These are phyloP conservation scores for Gnatocerus cornutus DNA, from an alignment of 2,888 invertebrate genomes.

Conservation along the genomic window DNA sequence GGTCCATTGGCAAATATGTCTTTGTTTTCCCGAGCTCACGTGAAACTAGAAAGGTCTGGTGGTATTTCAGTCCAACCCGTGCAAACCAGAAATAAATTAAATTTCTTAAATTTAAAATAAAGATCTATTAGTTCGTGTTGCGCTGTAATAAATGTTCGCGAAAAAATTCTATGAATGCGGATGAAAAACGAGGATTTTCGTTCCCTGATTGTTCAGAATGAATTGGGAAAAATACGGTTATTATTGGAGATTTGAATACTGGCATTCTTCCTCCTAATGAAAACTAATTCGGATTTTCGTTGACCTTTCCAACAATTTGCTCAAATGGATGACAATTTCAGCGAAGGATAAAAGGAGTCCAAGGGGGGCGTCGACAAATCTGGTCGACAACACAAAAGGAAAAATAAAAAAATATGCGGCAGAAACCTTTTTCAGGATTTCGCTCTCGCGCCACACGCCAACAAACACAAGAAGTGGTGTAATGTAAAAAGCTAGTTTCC, in stretches of 20 bases:
- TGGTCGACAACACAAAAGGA: conserved; percentile 40
- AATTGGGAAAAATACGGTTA: conserved; percentile 28
- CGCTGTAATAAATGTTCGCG: conserved; percentile 20
- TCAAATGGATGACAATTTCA: conserved; percentile 18
- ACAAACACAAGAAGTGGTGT: conserved; percentile 50
- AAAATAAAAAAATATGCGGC: conserved; percentile 47
- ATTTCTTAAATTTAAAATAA: conserved; percentile 10
- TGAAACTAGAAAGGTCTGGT: conserved; percentile 20
- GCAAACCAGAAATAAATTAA: conserved; percentile 22
- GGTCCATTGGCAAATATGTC: conserved; percentile 62
- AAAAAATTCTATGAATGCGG: conserved; percentile 24
- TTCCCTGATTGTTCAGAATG: conserved; percentile 1
- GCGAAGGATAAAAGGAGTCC: neutral
- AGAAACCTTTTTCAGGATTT: conserved; percentile 45
- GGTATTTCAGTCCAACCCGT: neutral
- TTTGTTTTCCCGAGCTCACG: conserved; percentile 52
- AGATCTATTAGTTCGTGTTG: conserved; percentile 27
- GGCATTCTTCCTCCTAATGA: conserved; percentile 15
- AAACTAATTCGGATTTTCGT: conserved; percentile 22
- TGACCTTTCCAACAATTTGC: conserved; percentile 19
- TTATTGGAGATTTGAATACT: conserved; percentile 19
- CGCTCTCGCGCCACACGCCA: conserved; percentile 36
- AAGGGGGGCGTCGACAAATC: conserved; percentile 42
- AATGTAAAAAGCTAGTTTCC: conserved; percentile 54
- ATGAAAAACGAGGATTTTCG: conserved; percentile 19